These are phyloP conservation scores for Machimus atricapillus DNA, from an alignment of 2,888 invertebrate species.

Conservation along the genomic window DNA sequence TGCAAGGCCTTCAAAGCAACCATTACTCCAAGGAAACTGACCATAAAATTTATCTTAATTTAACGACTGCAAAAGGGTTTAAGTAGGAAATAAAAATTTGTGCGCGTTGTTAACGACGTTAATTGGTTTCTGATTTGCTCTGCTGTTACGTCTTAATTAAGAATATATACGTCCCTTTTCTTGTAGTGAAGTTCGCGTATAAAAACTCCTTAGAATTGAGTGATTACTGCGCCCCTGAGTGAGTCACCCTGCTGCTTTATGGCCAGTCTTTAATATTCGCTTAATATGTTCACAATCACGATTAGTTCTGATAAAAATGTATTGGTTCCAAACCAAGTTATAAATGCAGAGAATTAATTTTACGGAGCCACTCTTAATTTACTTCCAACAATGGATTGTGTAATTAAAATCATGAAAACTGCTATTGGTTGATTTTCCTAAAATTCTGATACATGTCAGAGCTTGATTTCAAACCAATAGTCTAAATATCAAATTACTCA, in stretches of 20 bases:
- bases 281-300: slow-evolving; percentile 20
- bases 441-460: too few relatives aligned
- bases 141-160: slow-evolving; percentile 34
- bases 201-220: slow-evolving; percentile 3
- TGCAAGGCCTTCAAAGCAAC: neutral
- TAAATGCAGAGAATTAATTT: neutral
- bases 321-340: neutral
- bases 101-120: neutral
- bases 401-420: too few relatives aligned
- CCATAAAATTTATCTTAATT: slow-evolving; percentile 35
- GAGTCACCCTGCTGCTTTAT: slow-evolving; percentile 10
- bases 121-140: slow-evolving; percentile 31
- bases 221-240: slow-evolving; percentile 6
- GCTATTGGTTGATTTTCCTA: too few relatives aligned
- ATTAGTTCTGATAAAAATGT: neutral
- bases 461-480: too few relatives aligned
- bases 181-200: neutral
- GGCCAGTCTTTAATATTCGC: neutral
- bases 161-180: neutral
- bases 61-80: slow-evolving; percentile 18
- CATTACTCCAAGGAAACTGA: slow-evolving; percentile 17
- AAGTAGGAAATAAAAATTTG: slow-evolving; percentile 26
- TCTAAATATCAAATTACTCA: too few relatives aligned
- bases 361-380: slow-evolving; percentile 1
- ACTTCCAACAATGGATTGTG: neutral